Percentiles rank a stretch among this genome's conserved stretches.
phyloP scores from a whole-genome alignment of 1,140 invertebrate species.

The Dolichoris vasculosae region DNA sequence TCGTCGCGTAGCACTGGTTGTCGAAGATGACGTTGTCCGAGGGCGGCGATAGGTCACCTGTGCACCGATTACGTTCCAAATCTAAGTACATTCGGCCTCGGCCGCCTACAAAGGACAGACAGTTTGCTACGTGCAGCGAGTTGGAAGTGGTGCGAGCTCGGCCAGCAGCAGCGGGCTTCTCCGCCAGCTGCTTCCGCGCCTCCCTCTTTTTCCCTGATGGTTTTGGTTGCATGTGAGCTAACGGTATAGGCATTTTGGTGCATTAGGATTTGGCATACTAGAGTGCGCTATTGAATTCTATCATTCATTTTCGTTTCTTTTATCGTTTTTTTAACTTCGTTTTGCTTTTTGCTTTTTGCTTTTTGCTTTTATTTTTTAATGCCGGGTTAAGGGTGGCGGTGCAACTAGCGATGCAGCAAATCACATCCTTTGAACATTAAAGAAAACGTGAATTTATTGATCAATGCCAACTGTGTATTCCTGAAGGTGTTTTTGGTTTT shows the following conservation, averaged over 20 bases:
- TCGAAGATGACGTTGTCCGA: conserved; percentile 95
- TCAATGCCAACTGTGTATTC: conserved; percentile 16
- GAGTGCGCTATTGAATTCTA: neutral
- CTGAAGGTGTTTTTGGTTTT: neutral
- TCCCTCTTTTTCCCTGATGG: conserved; percentile 48
- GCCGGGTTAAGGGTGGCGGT: conserved; percentile 3
- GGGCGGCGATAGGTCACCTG: conserved; percentile 87
- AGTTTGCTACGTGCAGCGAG: conserved; percentile 53
- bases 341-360: neutral
- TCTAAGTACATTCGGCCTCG: conserved; percentile 85
- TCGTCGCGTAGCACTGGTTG: conserved; percentile 94
- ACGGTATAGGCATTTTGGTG: conserved; percentile 40
- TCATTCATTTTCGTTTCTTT: neutral
- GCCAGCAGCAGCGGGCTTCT: conserved; percentile 40
- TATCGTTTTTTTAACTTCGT: neutral
- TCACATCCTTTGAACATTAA: conserved; percentile 44
- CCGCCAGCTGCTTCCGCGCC: conserved; percentile 38
- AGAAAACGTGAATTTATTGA: conserved; percentile 26
- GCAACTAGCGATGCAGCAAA: conserved; percentile 34
- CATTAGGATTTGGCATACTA: conserved; percentile 48
- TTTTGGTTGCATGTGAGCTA: conserved; percentile 51
- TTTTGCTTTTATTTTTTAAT: neutral
- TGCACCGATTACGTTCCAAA: conserved; percentile 82
- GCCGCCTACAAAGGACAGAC: conserved; percentile 65
- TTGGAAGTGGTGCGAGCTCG: conserved; percentile 45